Evolutionary conservation across 1,140 invertebrate genomes (phyloP).

Genomic region (Tetramorium simillimum): DNA sequence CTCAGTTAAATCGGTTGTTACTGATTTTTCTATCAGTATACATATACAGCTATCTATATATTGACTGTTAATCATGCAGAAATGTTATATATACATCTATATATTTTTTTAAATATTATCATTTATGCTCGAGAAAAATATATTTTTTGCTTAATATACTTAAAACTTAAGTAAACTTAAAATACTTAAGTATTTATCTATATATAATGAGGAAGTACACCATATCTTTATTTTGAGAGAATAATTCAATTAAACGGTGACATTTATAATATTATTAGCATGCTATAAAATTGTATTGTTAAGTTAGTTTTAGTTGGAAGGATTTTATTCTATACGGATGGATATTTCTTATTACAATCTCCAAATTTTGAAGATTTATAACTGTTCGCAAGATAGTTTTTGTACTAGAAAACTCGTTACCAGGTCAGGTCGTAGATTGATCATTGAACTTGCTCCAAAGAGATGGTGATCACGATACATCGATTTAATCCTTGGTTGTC

Average conservation of each 20-base stretch:
- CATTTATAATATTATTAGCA: neutral
- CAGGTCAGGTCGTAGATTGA: conserved; percentile 8
- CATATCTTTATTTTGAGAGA: neutral
- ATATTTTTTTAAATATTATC: neutral
- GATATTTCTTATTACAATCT: neutral
- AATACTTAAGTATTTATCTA: neutral
- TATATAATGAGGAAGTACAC: neutral
- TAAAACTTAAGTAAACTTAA: neutral
- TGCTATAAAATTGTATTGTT: neutral
- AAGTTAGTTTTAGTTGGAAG: neutral
- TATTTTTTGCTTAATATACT: neutral
- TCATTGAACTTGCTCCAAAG: conserved; percentile 14
- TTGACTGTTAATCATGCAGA: neutral
- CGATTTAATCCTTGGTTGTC: neutral
- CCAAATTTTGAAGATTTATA: neutral
- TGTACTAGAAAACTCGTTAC: conserved; percentile 11
- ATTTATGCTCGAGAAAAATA: neutral
- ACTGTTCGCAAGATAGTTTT: conserved; percentile 1
- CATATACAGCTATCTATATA: neutral
- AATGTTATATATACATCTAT: neutral
- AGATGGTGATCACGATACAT: conserved; percentile 8
- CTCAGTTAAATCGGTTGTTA: conserved; percentile 11
- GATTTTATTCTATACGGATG: neutral
- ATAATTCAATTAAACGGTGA: neutral
- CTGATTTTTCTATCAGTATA: conserved; percentile 14